phyloP scores from a whole-genome alignment of 2,797 vertebrate genomes.

The Anguilla anguilla region DNA sequence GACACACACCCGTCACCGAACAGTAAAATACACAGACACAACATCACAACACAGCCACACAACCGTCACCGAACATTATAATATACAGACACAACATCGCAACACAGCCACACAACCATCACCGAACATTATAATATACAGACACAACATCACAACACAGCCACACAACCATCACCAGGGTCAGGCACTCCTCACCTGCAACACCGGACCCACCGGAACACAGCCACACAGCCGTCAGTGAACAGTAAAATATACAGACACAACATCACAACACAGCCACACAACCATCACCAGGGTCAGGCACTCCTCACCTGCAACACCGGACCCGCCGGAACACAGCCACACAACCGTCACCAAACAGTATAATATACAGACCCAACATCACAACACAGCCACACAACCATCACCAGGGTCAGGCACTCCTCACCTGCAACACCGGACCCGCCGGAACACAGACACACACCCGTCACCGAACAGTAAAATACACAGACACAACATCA shows the following conservation, averaged over 20 bases:
- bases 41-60: too few relatives aligned
- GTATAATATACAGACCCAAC: neutral
- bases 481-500: too few relatives aligned
- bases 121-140: neutral
- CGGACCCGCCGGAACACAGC: neutral
- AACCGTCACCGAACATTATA: too few relatives aligned
- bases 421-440: too few relatives aligned
- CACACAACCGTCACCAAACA: neutral
- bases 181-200: conserved; percentile 77
- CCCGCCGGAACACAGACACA: too few relatives aligned
- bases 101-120: neutral
- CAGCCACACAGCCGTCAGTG: neutral
- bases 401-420: too few relatives aligned
- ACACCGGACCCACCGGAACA: neutral
- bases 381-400: too few relatives aligned
- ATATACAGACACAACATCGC: neutral
- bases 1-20: neutral
- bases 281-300: conserved; percentile 76
- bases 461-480: too few relatives aligned
- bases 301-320: conserved; percentile 73
- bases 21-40: neutral
- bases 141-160: neutral
- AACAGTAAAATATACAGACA: neutral
- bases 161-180: conserved; percentile 54
- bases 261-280: too few relatives aligned